Evolutionary conservation across 2,888 invertebrate species (phyloP).

Genomic region (Kuschelorhynchus macadamiae): DNA sequence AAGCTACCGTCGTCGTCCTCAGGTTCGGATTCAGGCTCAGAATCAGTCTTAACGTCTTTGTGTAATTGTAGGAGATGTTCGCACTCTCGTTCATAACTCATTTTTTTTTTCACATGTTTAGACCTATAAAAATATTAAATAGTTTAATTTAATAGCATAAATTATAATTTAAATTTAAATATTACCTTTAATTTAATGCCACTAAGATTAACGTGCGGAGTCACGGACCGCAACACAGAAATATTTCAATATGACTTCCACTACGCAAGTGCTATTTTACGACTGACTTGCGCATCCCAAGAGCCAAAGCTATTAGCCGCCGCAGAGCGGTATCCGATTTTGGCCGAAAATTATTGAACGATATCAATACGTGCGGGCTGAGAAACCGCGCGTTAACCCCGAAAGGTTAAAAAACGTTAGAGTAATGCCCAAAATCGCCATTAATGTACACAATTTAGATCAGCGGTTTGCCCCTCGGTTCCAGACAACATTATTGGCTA

Average conservation of each 20-base stretch:
- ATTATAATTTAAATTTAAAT: not conserved
- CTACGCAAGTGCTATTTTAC: not conserved
- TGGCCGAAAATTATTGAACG: no score
- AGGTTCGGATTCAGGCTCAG: no score
- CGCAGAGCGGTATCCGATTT: not conserved
- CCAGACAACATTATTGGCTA: no score
- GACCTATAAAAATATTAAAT: not conserved
- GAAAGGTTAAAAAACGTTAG: no score
- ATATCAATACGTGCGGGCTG: no score
- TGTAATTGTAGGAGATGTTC: not conserved
- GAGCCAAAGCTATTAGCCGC: not conserved
- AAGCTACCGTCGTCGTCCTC: not conserved
- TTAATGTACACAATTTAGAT: no score
- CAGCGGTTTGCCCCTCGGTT: no score
- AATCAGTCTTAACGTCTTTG: not conserved
- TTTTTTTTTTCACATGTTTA: no score
- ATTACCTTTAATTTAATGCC: not conserved
- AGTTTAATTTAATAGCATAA: no score
- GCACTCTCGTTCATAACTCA: not conserved
- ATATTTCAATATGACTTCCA: not conserved
- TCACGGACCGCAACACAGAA: not conserved
- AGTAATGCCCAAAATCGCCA: no score
- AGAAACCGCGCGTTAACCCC: no score
- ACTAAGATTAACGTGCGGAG: constrained; percentile 1
- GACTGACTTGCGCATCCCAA: not conserved